A percentile compares a stretch with the other conserved stretches of the same genome.
These are phyloP conservation scores for Probosciger aterrimus DNA, from an alignment of 2,113 vertebrate genomes.

Conservation along the genomic window DNA sequence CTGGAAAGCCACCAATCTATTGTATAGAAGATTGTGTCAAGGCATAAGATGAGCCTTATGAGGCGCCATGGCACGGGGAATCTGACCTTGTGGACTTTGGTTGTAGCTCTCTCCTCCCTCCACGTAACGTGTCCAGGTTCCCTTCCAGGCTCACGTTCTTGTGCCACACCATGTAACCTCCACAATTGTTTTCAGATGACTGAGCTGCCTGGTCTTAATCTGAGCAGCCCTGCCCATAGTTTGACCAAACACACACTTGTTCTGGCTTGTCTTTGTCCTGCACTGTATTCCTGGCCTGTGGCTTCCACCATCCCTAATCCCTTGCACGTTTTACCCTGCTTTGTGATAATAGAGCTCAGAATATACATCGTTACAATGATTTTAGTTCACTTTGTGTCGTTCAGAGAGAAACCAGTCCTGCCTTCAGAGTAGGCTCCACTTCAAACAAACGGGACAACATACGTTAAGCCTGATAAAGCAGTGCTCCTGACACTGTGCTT, in stretches of 20 bases:
- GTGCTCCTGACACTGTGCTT: not conserved
- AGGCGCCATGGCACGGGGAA: not conserved
- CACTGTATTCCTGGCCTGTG: not conserved
- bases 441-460: not conserved
- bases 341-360: not conserved
- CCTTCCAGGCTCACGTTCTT: not conserved
- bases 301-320: not conserved
- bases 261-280: not conserved
- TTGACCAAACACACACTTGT: not conserved
- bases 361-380: not conserved
- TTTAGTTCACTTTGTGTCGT: not conserved
- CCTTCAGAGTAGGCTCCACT: not conserved
- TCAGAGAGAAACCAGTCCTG: not conserved
- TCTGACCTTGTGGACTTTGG: not conserved
- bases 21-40: no score
- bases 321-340: not conserved
- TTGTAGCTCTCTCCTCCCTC: not conserved
- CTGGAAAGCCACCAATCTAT: not conserved
- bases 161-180: not conserved
- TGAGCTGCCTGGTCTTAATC: not conserved
- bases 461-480: not conserved
- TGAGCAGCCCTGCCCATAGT: not conserved
- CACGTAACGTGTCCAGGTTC: not conserved
- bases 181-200: not conserved
- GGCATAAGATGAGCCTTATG: accelerated